Conservation (phyloP, 2,113 vertebrate species). For the Leptobrachium leishanense region DNA sequence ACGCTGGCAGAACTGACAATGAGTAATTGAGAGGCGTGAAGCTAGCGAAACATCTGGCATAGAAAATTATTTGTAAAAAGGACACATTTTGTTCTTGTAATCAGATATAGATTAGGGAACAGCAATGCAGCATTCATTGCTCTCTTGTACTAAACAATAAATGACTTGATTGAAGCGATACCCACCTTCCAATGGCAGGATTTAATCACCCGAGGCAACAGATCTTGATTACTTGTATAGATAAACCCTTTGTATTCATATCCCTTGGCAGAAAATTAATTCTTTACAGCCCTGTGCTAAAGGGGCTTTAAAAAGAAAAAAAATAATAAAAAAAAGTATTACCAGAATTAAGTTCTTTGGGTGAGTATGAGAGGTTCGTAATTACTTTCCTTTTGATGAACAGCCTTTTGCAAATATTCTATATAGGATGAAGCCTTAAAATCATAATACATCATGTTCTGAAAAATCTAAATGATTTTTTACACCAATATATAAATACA, state of each 20-base stretch:
- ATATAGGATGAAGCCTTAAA: too few species aligned
- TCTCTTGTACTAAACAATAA: constrained; percentile 52
- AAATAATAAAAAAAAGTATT: too few species aligned
- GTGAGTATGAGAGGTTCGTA: too few species aligned
- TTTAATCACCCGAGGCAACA: constrained; percentile 44
- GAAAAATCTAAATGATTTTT: too few species aligned
- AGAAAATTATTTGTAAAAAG: constrained; percentile 44
- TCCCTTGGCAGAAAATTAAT: not conserved
- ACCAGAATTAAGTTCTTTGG: too few species aligned
- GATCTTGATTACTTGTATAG: constrained; percentile 49
- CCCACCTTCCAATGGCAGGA: constrained; percentile 17
- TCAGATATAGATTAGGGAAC: constrained; percentile 53
- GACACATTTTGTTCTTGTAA: constrained; percentile 49
- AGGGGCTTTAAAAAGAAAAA: too few species aligned
- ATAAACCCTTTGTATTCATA: constrained; percentile 33
- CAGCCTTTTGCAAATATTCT: too few species aligned
- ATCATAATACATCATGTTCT: too few species aligned
- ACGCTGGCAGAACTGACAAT: constrained; percentile 5
- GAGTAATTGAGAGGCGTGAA: not conserved
- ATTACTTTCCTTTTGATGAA: too few species aligned
- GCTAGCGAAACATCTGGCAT: constrained; percentile 49
- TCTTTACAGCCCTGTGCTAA: not conserved
- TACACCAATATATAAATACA: too few species aligned
- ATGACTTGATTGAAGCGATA: constrained; percentile 51
- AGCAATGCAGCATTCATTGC: constrained; percentile 53